phyloP scores from a whole-genome alignment of 2,113 vertebrate species.

The Poeciliopsis prolifica region DNA sequence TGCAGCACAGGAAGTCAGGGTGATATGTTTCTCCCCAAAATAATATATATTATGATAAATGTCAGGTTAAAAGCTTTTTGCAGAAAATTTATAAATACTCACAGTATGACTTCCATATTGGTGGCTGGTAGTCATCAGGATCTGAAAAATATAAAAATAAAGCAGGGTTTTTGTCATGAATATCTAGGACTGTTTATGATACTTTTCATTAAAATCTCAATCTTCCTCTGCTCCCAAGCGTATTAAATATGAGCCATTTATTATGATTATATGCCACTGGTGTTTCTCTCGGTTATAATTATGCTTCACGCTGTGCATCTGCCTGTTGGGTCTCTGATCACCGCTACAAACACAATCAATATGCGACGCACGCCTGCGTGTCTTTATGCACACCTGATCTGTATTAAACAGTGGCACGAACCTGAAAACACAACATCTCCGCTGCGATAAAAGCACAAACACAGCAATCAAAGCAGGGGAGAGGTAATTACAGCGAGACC shows the following conservation, averaged over 20 bases:
- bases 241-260: slow-evolving; percentile 24
- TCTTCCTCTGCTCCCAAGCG: slow-evolving; percentile 15
- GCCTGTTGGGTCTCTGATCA: slow-evolving; percentile 53
- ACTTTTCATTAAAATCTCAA: slow-evolving; percentile 45
- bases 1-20: slow-evolving; percentile 2
- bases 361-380: slow-evolving; percentile 11
- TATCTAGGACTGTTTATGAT: slow-evolving; percentile 25
- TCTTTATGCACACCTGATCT: slow-evolving; percentile 24
- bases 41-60: slow-evolving; percentile 5
- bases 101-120: slow-evolving; percentile 99
- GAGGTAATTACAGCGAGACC: slow-evolving; percentile 5
- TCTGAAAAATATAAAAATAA: slow-evolving; percentile 82
- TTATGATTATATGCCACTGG: slow-evolving; percentile 17
- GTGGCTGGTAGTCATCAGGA: slow-evolving; percentile 97
- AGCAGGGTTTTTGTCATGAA: slow-evolving; percentile 16
- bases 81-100: slow-evolving; percentile 76
- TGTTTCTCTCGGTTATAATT: slow-evolving; percentile 57
- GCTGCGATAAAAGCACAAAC: slow-evolving; percentile 11
- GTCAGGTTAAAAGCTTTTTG: slow-evolving; percentile 17
- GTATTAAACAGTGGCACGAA: slow-evolving; percentile 7
- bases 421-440: background rate
- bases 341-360: slow-evolving; percentile 55
- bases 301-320: slow-evolving; percentile 41
- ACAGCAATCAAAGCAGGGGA: slow-evolving; percentile 14
- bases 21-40: slow-evolving; percentile 29